phyloP scores from a whole-genome alignment of 2,888 invertebrate genomes.

The Lacanobia wlatinum region DNA sequence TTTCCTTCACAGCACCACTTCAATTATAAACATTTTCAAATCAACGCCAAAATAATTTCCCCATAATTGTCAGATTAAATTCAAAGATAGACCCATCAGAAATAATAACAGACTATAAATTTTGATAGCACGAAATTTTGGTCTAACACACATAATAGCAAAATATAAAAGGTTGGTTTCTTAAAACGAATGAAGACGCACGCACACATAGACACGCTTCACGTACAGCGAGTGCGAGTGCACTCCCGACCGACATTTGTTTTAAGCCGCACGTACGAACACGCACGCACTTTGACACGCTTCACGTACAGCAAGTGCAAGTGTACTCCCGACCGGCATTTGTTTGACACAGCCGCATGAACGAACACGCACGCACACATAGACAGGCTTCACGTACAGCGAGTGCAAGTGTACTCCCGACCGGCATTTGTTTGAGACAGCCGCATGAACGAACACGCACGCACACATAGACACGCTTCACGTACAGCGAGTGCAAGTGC shows the following conservation, averaged over 20 bases:
- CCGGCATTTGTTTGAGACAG: no score
- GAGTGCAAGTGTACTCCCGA: no score
- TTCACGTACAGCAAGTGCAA: no score
- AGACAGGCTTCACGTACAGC: no score
- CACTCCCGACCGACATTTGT: neutral
- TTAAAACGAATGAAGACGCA: neutral
- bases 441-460: no score
- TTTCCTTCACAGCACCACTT: neutral
- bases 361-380: no score
- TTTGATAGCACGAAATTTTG: conserved; percentile 40
- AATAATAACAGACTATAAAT: conserved; percentile 53
- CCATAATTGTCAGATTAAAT: conserved; percentile 39
- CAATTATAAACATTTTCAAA: conserved; percentile 11
- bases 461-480: no score
- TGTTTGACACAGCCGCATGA: no score
- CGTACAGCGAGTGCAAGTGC: no score
- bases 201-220: neutral
- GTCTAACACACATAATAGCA: neutral
- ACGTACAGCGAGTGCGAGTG: neutral
- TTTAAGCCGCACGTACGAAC: neutral
- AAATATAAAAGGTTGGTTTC: neutral
- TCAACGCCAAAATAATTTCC: conserved; percentile 33
- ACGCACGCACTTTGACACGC: no score
- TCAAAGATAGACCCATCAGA: conserved; percentile 51
- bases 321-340: no score